Evolutionary conservation across 2,113 vertebrate genomes (phyloP).

Genomic region (Prinia subflava): DNA sequence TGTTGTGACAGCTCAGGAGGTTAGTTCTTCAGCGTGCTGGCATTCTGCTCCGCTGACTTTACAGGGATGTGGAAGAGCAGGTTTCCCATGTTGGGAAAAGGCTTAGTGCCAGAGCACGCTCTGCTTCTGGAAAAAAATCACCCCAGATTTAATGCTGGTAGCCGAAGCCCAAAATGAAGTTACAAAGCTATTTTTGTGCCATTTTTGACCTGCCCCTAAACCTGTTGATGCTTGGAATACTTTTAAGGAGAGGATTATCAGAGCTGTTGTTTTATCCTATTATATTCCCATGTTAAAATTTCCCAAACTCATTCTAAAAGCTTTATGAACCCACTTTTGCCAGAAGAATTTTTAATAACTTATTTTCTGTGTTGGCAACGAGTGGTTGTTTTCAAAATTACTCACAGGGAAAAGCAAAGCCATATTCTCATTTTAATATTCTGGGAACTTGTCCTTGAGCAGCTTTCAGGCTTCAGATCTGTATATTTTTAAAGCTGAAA

Average conservation of each 20-base stretch:
- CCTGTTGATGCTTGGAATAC: neutral
- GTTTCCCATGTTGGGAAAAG: slow-evolving; percentile 16
- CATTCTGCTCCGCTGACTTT: neutral
- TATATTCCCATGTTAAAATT: neutral
- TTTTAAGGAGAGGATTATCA: neutral
- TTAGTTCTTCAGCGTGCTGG: neutral
- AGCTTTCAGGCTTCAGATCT: neutral
- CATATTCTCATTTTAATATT: neutral
- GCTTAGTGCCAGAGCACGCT: slow-evolving; percentile 16
- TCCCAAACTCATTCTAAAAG: neutral
- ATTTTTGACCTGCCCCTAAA: neutral
- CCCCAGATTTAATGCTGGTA: accelerated
- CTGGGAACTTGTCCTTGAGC: neutral
- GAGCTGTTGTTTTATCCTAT: neutral
- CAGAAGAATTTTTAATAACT: neutral
- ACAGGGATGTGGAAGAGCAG: slow-evolving; percentile 16
- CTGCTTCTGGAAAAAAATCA: neutral
- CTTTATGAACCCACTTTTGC: neutral
- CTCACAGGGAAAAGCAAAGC: neutral
- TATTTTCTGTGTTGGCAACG: neutral
- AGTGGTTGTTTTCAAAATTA: neutral
- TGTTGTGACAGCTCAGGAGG: slow-evolving; percentile 34
- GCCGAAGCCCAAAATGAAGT: neutral
- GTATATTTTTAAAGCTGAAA: neutral
- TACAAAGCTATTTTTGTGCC: neutral